phyloP scores from a whole-genome alignment of 2,888 invertebrate species.

The Drepana falcataria region DNA sequence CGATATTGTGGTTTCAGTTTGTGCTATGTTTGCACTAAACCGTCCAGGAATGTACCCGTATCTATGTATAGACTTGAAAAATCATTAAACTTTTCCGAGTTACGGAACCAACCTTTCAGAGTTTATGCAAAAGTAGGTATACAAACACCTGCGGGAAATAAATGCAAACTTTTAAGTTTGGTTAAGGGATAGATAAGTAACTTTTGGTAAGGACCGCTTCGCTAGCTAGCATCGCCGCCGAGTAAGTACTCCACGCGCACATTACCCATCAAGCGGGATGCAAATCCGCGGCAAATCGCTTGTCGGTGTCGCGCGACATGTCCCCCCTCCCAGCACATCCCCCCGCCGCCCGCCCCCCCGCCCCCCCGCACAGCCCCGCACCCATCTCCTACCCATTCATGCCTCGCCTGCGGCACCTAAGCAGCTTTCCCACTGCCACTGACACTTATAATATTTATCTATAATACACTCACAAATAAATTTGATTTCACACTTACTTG shows the following conservation, averaged over 20 bases:
- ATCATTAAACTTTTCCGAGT: too few species aligned
- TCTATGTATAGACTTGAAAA: too few species aligned
- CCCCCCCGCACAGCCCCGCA: neutral
- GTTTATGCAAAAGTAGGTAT: too few species aligned
- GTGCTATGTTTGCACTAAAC: too few species aligned
- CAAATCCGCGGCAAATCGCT: constrained; percentile 16
- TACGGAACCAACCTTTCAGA: too few species aligned
- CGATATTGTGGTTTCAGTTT: too few species aligned
- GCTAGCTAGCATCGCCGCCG: neutral
- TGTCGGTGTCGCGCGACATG: constrained; percentile 11
- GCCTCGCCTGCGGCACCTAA: neutral
- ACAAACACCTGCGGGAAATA: too few species aligned
- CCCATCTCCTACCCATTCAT: neutral
- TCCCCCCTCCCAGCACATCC: neutral
- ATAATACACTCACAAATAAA: neutral
- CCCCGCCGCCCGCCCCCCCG: neutral
- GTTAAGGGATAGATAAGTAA: too few species aligned
- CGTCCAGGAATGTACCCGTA: too few species aligned
- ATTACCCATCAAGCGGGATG: constrained; percentile 12
- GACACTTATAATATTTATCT: neutral
- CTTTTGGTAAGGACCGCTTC: too few species aligned
- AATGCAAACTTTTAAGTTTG: too few species aligned
- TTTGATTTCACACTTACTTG: neutral
- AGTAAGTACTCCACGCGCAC: constrained; percentile 7
- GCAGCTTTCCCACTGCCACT: constrained; percentile 1